A percentile compares a stretch with the other conserved stretches of the same genome.
Conservation (phyloP, 2,113 vertebrate species). For the Strigops habroptila region DNA sequence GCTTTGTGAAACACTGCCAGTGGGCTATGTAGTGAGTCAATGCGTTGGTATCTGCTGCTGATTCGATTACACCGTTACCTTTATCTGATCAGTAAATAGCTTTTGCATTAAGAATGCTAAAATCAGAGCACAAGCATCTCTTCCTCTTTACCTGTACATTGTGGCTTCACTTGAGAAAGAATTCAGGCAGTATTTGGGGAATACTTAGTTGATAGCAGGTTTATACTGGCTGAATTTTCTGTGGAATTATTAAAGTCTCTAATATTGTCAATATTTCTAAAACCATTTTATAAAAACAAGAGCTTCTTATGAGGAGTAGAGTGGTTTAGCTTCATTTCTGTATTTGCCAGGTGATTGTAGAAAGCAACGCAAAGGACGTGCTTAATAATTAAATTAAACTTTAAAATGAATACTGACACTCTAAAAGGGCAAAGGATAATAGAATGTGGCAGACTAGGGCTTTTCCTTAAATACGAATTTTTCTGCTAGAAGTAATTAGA, state of each 20-base stretch:
- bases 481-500: background rate
- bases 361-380: background rate
- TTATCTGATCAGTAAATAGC: background rate
- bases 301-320: fast-evolving
- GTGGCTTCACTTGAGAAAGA: background rate
- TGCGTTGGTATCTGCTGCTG: background rate
- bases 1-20: fast-evolving
- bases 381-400: background rate
- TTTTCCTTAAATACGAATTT: background rate
- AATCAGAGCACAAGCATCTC: background rate
- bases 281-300: background rate
- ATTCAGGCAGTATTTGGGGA: background rate
- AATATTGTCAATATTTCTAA: background rate
- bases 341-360: background rate
- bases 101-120: background rate
- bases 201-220: background rate
- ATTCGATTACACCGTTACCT: background rate
- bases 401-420: background rate
- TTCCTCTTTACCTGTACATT: background rate
- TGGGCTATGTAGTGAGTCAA: fast-evolving
- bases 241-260: background rate
- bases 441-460: background rate
- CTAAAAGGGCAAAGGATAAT: background rate
- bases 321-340: background rate
- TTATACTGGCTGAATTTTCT: background rate